A percentile compares a stretch with the other conserved stretches of the same genome.
Conservation (phyloP, 2,797 vertebrate species). For the Scyliorhinus canicula region DNA sequence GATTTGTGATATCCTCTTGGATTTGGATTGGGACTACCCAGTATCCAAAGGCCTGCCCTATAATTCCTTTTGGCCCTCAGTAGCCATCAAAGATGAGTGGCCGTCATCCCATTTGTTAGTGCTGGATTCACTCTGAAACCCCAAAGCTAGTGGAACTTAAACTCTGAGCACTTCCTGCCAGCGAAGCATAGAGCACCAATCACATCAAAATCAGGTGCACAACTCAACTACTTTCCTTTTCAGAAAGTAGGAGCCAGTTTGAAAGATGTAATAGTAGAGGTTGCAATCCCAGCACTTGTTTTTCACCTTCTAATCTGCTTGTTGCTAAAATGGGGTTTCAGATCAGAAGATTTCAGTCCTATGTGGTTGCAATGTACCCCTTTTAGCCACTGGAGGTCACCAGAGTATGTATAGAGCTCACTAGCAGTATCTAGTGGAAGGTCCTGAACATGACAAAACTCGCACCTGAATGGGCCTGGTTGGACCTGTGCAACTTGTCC, state of each 20-base stretch:
- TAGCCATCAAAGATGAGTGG: background rate
- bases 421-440: slow-evolving; percentile 27
- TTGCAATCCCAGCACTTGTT: background rate
- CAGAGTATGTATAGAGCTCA: slow-evolving; percentile 19
- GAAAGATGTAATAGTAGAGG: slow-evolving; percentile 5
- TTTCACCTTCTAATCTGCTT: background rate
- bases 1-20: background rate
- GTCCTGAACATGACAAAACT: slow-evolving; percentile 8
- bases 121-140: no score
- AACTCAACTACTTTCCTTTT: background rate
- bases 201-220: background rate
- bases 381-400: slow-evolving; percentile 36
- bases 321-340: background rate
- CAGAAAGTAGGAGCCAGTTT: background rate
- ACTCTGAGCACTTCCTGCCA: background rate
- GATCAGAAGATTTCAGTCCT: background rate
- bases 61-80: background rate
- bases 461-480: background rate
- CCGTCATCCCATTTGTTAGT: background rate
- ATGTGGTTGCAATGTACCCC: background rate
- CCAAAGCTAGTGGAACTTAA: background rate
- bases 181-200: background rate
- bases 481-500: background rate
- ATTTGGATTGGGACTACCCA: background rate
- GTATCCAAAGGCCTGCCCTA: background rate